A percentile compares a stretch with the other conserved stretches of the same genome.
phyloP scores from a whole-genome alignment of 2,888 invertebrate genomes.

The Oligia fasciuncula region DNA sequence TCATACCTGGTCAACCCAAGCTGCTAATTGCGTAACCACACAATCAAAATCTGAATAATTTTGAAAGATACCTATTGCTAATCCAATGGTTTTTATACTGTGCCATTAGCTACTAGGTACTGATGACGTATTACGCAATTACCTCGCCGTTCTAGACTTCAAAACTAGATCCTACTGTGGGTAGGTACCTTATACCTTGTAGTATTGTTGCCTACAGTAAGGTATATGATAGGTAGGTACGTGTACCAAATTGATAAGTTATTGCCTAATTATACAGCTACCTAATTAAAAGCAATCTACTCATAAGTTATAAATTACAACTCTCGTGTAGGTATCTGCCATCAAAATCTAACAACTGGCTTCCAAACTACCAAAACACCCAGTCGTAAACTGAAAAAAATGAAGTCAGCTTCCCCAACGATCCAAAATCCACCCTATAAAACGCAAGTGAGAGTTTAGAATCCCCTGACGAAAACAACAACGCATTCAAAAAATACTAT shows the following conservation, averaged over 20 bases:
- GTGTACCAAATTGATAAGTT: constrained; percentile 43
- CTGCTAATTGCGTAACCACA: no score
- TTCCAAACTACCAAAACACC: constrained; percentile 40
- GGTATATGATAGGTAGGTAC: neutral
- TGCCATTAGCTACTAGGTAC: no score
- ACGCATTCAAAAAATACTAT: constrained; percentile 69
- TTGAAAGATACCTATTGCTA: no score
- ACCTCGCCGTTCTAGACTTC: neutral
- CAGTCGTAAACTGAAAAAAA: constrained; percentile 59
- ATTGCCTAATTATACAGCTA: constrained; percentile 41
- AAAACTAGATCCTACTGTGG: neutral
- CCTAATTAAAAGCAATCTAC: constrained; percentile 52
- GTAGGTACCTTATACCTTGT: neutral
- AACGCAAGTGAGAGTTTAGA: neutral
- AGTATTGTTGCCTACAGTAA: neutral
- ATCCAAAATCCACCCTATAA: constrained; percentile 13
- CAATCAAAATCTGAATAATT: no score
- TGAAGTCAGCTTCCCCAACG: constrained; percentile 2
- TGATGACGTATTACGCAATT: no score
- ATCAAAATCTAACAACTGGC: constrained; percentile 58
- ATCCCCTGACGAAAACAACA: constrained; percentile 35
- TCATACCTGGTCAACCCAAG: no score
- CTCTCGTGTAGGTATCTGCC: constrained; percentile 55
- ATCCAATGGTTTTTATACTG: no score
- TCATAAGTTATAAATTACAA: constrained; percentile 60